Base-by-base conservation (phyloP, 1,140 invertebrate genomes). In the Drosophila mauritiana region DNA sequence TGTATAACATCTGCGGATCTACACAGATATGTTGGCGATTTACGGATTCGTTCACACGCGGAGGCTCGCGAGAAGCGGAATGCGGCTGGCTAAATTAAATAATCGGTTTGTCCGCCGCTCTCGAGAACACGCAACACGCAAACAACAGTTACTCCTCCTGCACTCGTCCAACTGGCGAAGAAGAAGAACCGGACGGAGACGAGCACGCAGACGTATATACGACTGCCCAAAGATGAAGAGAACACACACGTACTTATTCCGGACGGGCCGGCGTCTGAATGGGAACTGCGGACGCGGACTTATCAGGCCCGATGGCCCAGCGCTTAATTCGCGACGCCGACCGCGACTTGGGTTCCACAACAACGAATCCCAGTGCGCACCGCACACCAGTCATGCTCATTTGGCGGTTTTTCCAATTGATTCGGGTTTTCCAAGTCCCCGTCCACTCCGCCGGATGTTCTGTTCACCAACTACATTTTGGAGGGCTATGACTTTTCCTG, bases 231-330 rank as follows among this genome's bases (percentile, higher is more conserved):
- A 43, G n/a, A 20, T n/a, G 15, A 39, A 53, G 46, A 53, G 37
- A 22, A 17, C n/a, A 34, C 31, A 31, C 31, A 10, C 31, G 31
- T 8, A 31, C 31, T 31, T 64, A 61, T 68, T 68, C 64, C 63
- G 74, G 74, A 72, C 58, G 54, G 45, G 57, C 61, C 67, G 52
- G 52, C 69, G 40, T 57, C 77, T 65, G 64, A 80, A 73, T 55
- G 68, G 57, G 36, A 68, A 73, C 52, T 57, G 55, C 13, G 46
- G 55, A 53, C 70, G 55, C 13, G 46, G 55, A 53, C 70, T 86
- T 86, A 88, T 86, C 83, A 88, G 78, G 75, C 73, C 83, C 83
- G 70, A 86, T 85, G 82, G 82, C 78, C 73, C 61, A 57, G 63
- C 70, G 52, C 75, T 79, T 79, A 82, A 83, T 84, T 84, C 65